phyloP scores from a whole-genome alignment of 2,888 invertebrate species.

The Rhopalosiphum nymphaeae region DNA sequence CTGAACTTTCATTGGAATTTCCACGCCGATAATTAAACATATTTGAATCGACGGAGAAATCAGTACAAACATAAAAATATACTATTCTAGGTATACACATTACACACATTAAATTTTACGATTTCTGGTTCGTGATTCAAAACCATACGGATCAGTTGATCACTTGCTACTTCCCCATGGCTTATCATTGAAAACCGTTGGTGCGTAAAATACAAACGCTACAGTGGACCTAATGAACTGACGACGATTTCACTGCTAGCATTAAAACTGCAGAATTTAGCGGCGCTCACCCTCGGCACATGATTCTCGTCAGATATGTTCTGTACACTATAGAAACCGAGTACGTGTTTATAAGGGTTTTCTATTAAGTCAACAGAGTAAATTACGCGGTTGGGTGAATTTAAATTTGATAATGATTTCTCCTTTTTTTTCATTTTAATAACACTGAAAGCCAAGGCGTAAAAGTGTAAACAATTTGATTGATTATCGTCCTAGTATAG shows the following conservation, averaged over 20 bases:
- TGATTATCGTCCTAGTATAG: not conserved
- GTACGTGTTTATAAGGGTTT: conserved; percentile 24
- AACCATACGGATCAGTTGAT: conserved; percentile 41
- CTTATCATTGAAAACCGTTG: conserved; percentile 22
- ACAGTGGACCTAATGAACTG: conserved; percentile 49
- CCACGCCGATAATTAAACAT: not conserved
- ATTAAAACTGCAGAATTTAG: conserved; percentile 32
- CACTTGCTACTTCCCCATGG: not conserved
- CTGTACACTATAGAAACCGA: not conserved
- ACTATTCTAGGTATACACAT: not conserved
- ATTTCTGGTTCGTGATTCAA: conserved; percentile 59
- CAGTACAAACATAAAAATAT: not conserved
- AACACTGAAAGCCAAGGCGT: conserved; percentile 23
- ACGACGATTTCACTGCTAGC: conserved; percentile 31
- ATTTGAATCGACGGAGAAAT: not conserved
- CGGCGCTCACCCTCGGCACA: not conserved
- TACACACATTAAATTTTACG: conserved; percentile 29
- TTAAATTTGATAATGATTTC: conserved; percentile 49
- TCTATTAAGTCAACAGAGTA: conserved; percentile 38
- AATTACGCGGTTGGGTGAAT: conserved; percentile 54
- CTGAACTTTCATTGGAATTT: not conserved
- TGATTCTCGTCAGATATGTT: conserved; percentile 24
- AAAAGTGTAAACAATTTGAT: conserved; percentile 38
- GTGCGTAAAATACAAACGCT: conserved; percentile 56
- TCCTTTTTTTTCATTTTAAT: conserved; percentile 21